Percentiles rank a stretch among this genome's conserved stretches.
phyloP scores from a whole-genome alignment of 2,113 vertebrate species.

The Panthera leo region DNA sequence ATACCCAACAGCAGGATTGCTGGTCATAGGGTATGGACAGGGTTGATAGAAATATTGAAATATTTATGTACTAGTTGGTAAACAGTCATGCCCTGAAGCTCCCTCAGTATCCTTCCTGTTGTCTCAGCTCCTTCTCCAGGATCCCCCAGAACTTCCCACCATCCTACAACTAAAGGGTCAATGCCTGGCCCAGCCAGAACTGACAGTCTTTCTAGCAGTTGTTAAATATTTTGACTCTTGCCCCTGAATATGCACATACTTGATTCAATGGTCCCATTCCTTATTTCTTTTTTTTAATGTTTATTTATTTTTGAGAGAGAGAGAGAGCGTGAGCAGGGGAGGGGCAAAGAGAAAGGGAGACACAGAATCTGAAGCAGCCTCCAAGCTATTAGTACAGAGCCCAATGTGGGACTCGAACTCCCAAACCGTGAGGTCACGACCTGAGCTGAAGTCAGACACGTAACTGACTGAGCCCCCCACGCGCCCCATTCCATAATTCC shows the following conservation, averaged over 20 bases:
- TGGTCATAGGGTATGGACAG: background rate
- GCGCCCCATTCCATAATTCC: background rate
- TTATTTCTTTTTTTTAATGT: background rate
- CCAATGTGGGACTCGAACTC: too few relatives aligned
- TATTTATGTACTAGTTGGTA: background rate
- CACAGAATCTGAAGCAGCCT: too few relatives aligned
- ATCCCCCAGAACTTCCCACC: background rate
- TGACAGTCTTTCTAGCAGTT: background rate
- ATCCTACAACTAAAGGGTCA: background rate
- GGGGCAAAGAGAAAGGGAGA: too few relatives aligned
- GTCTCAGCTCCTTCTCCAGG: background rate
- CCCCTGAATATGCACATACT: background rate
- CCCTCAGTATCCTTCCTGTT: background rate
- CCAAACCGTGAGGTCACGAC: too few relatives aligned
- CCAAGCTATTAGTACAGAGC: too few relatives aligned
- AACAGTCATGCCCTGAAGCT: background rate
- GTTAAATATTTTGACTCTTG: background rate
- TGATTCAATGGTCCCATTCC: background rate
- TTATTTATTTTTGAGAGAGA: too few relatives aligned
- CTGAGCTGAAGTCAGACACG: too few relatives aligned
- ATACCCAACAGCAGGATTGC: background rate
- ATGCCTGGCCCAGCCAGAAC: background rate
- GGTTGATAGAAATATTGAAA: background rate
- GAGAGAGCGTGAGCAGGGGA: too few relatives aligned
- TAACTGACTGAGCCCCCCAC: too few relatives aligned